phyloP scores from a whole-genome alignment of 2,888 invertebrate genomes.

The Clitarchus hookeri region DNA sequence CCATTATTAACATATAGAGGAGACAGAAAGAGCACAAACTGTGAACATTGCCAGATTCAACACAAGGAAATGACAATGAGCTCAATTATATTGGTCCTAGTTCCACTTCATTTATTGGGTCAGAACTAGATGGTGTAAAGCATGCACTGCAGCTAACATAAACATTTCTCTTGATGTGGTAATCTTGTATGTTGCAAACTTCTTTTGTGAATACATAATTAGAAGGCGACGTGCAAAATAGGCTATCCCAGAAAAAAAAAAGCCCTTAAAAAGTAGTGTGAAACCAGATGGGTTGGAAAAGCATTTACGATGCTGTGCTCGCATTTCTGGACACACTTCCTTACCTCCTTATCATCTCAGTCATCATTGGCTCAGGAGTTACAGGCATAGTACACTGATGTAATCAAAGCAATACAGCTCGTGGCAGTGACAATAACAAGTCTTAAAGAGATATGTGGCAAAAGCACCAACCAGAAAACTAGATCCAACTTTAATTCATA shows the following conservation, averaged over 20 bases:
- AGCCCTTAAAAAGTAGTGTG: neutral
- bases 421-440: neutral
- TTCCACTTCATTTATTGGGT: neutral
- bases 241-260: neutral
- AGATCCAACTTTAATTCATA: neutral
- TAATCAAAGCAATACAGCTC: neutral
- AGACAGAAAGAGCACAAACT: no score
- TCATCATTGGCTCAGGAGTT: neutral
- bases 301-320: neutral
- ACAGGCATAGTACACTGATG: neutral
- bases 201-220: neutral
- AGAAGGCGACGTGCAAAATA: neutral
- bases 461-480: neutral
- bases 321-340: slow-evolving; percentile 11
- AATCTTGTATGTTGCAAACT: neutral
- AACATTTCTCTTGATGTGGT: neutral
- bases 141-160: neutral
- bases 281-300: slow-evolving; percentile 24
- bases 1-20: no score
- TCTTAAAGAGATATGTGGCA: neutral
- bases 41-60: no score
- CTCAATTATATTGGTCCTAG: neutral
- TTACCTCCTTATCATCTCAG: neutral
- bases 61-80: no score
- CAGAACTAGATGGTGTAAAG: neutral